Percentiles rank a stretch among this genome's conserved stretches.
phyloP scores from a whole-genome alignment of 1,140 invertebrate species.

The Pseudomyrmex cubaensis region DNA sequence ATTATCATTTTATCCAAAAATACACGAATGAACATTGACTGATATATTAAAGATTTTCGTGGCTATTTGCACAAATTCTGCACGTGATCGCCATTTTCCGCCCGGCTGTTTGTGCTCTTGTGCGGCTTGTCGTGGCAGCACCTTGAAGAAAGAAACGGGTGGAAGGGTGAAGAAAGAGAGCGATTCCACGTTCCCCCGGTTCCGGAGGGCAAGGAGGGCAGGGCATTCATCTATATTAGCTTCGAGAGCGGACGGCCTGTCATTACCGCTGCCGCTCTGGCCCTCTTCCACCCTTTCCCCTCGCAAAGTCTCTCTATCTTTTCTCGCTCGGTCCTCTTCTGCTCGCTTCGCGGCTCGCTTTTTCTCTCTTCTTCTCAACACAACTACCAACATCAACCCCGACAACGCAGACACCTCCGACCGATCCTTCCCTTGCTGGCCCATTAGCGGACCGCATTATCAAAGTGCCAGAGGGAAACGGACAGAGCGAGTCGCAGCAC shows the following conservation, averaged over 20 bases:
- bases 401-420: constrained; percentile 59
- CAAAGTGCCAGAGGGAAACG: constrained; percentile 65
- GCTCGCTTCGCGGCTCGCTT: background rate
- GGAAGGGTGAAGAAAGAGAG: constrained; percentile 65
- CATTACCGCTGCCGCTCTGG: constrained; percentile 84
- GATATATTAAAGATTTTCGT: background rate
- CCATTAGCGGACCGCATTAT: constrained; percentile 80
- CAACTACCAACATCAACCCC: constrained; percentile 65
- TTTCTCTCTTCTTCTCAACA: constrained; percentile 32
- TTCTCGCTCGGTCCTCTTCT: constrained; percentile 31
- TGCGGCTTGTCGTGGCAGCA: constrained; percentile 20
- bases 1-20: no score
- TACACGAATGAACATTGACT: no score
- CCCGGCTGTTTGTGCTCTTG: constrained; percentile 18
- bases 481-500: constrained; percentile 45
- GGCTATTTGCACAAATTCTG: constrained; percentile 3
- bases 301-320: constrained; percentile 55
- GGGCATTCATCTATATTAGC: constrained; percentile 86
- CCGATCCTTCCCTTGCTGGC: constrained; percentile 68
- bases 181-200: constrained; percentile 70
- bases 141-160: constrained; percentile 49
- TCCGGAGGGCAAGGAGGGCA: constrained; percentile 84
- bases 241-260: constrained; percentile 85
- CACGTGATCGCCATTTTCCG: constrained; percentile 3
- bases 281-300: constrained; percentile 72